Percentiles rank a stretch among this genome's conserved stretches.
Evolutionary conservation across 1,140 invertebrate species (phyloP).

Genomic region (Globodera rostochiensis): DNA sequence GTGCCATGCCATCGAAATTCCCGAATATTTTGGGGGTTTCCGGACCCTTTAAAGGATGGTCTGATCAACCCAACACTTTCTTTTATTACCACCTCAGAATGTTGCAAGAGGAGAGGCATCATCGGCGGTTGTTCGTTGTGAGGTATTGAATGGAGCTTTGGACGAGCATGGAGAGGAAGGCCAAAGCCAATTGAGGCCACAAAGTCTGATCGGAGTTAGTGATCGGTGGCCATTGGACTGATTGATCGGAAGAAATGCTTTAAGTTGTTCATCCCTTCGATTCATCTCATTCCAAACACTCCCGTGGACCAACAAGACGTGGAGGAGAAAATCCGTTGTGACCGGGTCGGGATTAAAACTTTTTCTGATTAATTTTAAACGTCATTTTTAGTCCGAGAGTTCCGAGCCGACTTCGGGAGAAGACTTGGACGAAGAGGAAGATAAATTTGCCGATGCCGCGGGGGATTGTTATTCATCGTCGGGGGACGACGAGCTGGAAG

Average conservation of each 20-base stretch:
- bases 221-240: not conserved
- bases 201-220: not conserved
- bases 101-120: not conserved
- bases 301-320: constrained; percentile 52
- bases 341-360: constrained; percentile 8
- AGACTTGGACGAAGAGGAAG: constrained; percentile 58
- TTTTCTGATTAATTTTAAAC: not conserved
- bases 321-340: constrained; percentile 22
- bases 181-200: not conserved
- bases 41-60: too few relatives aligned
- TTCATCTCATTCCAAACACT: constrained; percentile 64
- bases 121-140: constrained; percentile 32
- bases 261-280: constrained; percentile 53
- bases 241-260: not conserved
- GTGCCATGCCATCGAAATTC: too few relatives aligned
- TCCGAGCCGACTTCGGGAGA: constrained; percentile 60
- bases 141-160: constrained; percentile 50
- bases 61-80: not conserved
- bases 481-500: constrained; percentile 57
- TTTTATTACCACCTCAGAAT: not conserved
- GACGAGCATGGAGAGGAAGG: not conserved
- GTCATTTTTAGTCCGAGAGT: constrained; percentile 42
- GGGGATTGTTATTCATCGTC: constrained; percentile 40
- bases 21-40: too few relatives aligned
- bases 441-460: not conserved